phyloP scores from a whole-genome alignment of 2,113 vertebrate species.

The Galbula dea region DNA sequence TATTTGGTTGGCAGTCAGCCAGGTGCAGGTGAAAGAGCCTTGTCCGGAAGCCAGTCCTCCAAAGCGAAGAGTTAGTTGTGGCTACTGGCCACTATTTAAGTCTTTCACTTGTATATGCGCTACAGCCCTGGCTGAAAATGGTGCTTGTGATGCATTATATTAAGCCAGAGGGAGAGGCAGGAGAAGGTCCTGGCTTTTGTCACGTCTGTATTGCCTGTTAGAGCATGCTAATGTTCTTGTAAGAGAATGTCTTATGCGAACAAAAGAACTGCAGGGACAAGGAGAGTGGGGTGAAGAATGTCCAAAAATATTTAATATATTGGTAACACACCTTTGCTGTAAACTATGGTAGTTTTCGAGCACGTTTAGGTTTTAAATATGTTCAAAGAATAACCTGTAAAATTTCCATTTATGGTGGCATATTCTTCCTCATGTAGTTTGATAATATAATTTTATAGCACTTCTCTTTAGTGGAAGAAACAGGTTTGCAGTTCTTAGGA shows the following conservation, averaged over 20 bases:
- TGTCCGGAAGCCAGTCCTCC: neutral
- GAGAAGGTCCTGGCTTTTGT: neutral
- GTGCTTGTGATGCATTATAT: rapidly evolving
- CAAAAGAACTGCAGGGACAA: neutral
- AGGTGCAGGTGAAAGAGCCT: neutral
- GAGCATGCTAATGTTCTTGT: neutral
- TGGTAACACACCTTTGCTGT: neutral
- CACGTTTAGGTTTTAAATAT: neutral
- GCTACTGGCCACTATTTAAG: neutral
- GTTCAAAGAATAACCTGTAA: neutral
- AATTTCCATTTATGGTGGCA: neutral
- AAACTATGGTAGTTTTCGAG: neutral
- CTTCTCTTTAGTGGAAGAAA: neutral
- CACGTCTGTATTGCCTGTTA: neutral
- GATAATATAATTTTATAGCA: neutral
- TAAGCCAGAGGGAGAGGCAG: neutral
- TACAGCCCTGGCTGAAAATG: neutral
- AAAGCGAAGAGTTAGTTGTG: neutral
- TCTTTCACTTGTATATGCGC: neutral
- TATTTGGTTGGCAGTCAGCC: neutral
- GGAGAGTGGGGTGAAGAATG: neutral
- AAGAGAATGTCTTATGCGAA: neutral
- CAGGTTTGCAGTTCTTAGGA: neutral
- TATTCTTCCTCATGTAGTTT: neutral
- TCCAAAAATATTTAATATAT: neutral